Evolutionary conservation across 2,113 vertebrate species (phyloP).

Genomic region (Stomatorhinus ivindoensis): DNA sequence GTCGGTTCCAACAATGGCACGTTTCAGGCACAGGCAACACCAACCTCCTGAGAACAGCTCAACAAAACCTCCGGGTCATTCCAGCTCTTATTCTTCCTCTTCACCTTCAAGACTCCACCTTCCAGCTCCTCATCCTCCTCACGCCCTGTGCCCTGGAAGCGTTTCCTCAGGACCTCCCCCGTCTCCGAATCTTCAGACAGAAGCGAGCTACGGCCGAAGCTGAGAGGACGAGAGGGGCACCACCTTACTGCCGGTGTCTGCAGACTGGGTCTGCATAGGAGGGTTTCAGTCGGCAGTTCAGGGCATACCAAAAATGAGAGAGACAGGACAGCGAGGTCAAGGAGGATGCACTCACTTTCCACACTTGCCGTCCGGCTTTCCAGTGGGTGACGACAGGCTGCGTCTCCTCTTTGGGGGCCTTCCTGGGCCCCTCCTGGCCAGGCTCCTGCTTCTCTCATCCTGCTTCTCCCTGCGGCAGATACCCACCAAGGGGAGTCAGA

Average conservation of each 20-base stretch:
- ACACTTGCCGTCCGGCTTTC: slow-evolving; percentile 77
- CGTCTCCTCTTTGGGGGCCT: slow-evolving; percentile 93
- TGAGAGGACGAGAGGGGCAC: slow-evolving; percentile 36
- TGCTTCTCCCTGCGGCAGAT: slow-evolving; percentile 62
- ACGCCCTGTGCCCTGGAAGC: slow-evolving; percentile 63
- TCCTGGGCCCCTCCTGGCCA: slow-evolving; percentile 83
- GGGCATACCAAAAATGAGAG: not conserved
- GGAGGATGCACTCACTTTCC: slow-evolving; percentile 69
- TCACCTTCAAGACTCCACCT: slow-evolving; percentile 54
- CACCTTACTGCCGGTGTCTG: slow-evolving; percentile 13
- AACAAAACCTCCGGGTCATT: slow-evolving; percentile 67
- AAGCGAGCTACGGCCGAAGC: slow-evolving; percentile 72
- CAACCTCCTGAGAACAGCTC: slow-evolving; percentile 77
- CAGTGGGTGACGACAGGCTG: slow-evolving; percentile 68
- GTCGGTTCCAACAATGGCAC: not conserved
- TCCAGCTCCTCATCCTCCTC: slow-evolving; percentile 73
- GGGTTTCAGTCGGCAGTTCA: not conserved
- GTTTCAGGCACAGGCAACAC: slow-evolving; percentile 23
- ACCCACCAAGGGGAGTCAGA: not conserved
- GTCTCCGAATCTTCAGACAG: slow-evolving; percentile 84
- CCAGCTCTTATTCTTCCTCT: slow-evolving; percentile 76
- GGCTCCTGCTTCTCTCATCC: slow-evolving; percentile 84
- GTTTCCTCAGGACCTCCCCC: slow-evolving; percentile 74
- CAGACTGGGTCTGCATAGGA: not conserved
- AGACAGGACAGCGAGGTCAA: not conserved